Conservation (phyloP, 2,797 vertebrate genomes). For the Picus viridis region DNA sequence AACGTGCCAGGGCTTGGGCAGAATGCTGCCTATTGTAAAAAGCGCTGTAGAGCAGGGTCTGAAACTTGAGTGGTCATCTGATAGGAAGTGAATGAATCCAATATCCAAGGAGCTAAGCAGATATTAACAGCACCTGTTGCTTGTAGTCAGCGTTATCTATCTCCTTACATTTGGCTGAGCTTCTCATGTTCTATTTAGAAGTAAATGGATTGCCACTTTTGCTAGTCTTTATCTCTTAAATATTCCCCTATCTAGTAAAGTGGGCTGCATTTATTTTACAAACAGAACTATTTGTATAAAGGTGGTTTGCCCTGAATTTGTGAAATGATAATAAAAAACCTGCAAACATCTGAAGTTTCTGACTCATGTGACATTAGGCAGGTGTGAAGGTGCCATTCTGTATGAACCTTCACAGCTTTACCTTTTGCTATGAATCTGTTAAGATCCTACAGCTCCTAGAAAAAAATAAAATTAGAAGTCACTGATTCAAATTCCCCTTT, state of each 20-base stretch:
- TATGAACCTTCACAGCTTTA: not conserved
- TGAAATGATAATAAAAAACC: not conserved
- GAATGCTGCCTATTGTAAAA: slow-evolving; percentile 12
- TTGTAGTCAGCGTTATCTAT: not conserved
- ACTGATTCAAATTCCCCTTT: not conserved
- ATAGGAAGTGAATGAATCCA: slow-evolving; percentile 43
- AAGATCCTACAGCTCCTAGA: not conserved
- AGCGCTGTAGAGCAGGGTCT: not conserved
- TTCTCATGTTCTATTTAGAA: slow-evolving; percentile 4
- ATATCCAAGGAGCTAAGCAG: slow-evolving; percentile 31
- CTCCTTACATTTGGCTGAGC: not conserved
- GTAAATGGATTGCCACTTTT: not conserved
- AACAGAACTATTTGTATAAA: not conserved
- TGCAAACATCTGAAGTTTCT: not conserved
- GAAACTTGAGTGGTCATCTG: slow-evolving; percentile 47
- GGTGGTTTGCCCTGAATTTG: not conserved
- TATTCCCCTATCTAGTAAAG: not conserved
- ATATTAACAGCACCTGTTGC: not conserved
- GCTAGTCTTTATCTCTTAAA: not conserved
- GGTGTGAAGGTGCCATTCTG: not conserved
- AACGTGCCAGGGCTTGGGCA: slow-evolving; percentile 34
- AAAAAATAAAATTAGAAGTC: not conserved
- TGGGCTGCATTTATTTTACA: accelerated
- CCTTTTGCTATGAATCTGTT: not conserved
- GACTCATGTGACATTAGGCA: not conserved